Evolutionary conservation across 2,113 vertebrate species (phyloP).

Genomic region (Speoplatyrhinus poulsoni): DNA sequence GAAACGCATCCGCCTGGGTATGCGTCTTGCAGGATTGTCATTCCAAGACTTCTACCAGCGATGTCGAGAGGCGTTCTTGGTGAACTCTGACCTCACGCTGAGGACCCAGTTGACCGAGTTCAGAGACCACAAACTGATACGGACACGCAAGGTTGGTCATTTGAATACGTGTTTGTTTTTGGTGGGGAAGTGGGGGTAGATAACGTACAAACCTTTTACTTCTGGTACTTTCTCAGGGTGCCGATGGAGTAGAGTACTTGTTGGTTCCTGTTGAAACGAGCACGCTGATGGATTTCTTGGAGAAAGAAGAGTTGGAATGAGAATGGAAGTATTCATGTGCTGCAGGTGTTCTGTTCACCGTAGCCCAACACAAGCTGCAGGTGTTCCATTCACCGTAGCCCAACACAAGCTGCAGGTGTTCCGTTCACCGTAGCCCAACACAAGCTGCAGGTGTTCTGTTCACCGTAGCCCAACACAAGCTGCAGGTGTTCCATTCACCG

Average conservation of each 20-base stretch:
- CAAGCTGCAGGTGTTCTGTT: no score
- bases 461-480: no score
- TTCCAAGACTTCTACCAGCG: constrained; percentile 98
- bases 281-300: constrained; percentile 87
- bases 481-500: no score
- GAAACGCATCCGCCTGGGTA: neutral
- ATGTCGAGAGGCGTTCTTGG: constrained; percentile 95
- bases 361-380: no score
- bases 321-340: neutral
- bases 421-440: no score
- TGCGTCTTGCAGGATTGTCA: constrained; percentile 83
- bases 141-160: constrained; percentile 88
- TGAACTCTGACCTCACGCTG: constrained; percentile 95
- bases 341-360: no score
- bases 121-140: constrained; percentile 94
- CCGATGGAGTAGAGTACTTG: constrained; percentile 93
- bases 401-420: no score
- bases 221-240: constrained; percentile 75
- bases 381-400: no score
- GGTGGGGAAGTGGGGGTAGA: neutral
- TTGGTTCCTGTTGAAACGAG: constrained; percentile 85
- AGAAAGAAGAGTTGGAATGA: constrained; percentile 85
- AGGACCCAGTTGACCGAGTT: constrained; percentile 97
- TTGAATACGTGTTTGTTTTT: neutral
- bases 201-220: neutral